These are phyloP conservation scores for Aythya fuligula DNA, from an alignment of 2,797 vertebrate genomes.

Conservation along the genomic window DNA sequence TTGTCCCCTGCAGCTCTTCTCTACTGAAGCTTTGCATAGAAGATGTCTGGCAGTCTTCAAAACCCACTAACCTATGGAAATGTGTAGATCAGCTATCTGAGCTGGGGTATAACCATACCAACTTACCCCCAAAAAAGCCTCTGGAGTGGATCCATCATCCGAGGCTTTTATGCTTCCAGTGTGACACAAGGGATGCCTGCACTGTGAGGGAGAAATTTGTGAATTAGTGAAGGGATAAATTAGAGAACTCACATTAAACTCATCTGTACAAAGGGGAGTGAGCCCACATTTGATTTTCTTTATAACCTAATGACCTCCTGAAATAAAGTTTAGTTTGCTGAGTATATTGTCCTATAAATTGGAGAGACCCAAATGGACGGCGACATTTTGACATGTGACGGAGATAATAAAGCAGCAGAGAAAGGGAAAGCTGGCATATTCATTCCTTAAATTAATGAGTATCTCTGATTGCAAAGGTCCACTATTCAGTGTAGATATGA, in stretches of 20 bases:
- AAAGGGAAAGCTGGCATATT: not conserved
- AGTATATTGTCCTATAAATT: not conserved
- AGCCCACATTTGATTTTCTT: not conserved
- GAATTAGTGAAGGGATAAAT: not conserved
- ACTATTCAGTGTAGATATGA: not conserved
- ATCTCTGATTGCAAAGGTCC: not conserved
- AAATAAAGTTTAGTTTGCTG: not conserved
- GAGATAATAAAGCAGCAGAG: not conserved
- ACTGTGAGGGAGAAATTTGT: not conserved
- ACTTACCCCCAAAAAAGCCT: not conserved
- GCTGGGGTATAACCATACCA: not conserved
- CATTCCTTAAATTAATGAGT: not conserved
- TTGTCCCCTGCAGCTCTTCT: not conserved
- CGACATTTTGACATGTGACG: not conserved
- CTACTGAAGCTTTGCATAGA: not conserved
- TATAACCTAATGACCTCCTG: not conserved
- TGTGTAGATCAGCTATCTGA: not conserved
- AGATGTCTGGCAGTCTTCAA: not conserved
- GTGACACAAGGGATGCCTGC: too few relatives aligned
- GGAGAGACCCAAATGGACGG: not conserved
- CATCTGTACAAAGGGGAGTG: not conserved
- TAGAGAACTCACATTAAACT: not conserved
- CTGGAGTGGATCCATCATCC: fast-evolving
- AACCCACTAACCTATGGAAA: not conserved
- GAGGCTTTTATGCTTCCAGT: fast-evolving